A percentile compares a stretch with the other conserved stretches of the same genome.
These are phyloP conservation scores for Achroia grisella DNA, from an alignment of 1,140 invertebrate species.

Conservation along the genomic window DNA sequence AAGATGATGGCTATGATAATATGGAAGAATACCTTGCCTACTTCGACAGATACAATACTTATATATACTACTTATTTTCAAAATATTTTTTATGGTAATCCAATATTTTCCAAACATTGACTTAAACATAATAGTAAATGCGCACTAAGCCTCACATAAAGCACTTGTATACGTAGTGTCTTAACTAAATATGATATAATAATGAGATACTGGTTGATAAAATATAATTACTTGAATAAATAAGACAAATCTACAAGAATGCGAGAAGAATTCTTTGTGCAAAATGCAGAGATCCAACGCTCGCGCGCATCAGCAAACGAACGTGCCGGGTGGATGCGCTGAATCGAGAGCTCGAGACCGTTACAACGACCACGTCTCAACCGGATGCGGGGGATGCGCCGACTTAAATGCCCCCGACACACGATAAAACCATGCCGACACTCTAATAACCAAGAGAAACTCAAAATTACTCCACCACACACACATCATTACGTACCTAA, in stretches of 20 bases:
- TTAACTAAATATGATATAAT: conserved; percentile 5
- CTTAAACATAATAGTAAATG: conserved; percentile 58
- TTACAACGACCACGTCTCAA: conserved; percentile 28
- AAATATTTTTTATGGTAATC: conserved; percentile 16
- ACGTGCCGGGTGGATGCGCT: conserved; percentile 28
- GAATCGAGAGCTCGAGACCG: conserved; percentile 54
- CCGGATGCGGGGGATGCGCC: conserved; percentile 19
- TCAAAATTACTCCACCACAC: conserved; percentile 6
- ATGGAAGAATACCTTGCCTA: too few species aligned
- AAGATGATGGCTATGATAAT: too few species aligned
- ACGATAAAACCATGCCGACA: conserved; percentile 24
- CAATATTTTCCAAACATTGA: conserved; percentile 24
- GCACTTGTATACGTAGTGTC: background rate
- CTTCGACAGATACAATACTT: too few species aligned
- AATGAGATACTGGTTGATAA: conserved; percentile 14
- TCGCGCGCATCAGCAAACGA: conserved; percentile 6
- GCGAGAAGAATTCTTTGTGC: background rate
- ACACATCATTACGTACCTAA: conserved; percentile 10
- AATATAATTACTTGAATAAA: background rate
- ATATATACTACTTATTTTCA: conserved; percentile 17
- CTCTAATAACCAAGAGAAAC: conserved; percentile 20
- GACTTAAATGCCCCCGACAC: conserved; percentile 20
- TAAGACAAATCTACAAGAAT: conserved; percentile 11
- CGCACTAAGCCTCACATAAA: conserved; percentile 53
- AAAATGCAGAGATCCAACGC: conserved; percentile 9